Conservation (phyloP, 2,797 vertebrate species). For the Sardinella longiceps region DNA sequence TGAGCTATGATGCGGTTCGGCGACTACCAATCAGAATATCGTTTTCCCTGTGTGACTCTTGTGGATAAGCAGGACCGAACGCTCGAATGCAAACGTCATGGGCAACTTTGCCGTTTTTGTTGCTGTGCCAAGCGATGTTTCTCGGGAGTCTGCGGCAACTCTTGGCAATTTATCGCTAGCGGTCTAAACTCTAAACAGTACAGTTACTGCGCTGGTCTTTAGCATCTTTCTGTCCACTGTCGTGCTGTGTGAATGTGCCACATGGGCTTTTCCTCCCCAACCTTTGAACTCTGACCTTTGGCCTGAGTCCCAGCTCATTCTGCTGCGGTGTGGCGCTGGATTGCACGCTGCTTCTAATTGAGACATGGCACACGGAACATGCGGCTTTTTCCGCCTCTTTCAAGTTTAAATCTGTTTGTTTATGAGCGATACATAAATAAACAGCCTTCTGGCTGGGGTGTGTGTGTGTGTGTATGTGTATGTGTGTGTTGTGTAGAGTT, state of each 20-base stretch:
- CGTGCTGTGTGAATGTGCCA: background rate
- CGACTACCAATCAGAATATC: no score
- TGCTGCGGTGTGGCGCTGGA: background rate
- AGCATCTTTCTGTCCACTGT: no score
- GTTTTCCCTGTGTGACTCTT: no score
- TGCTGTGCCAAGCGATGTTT: no score
- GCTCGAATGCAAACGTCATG: no score
- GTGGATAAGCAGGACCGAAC: no score
- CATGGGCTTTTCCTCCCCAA: background rate
- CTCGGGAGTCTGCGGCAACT: no score
- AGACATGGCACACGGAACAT: slow-evolving; percentile 9
- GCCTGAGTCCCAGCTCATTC: background rate
- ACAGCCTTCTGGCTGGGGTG: background rate
- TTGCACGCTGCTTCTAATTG: slow-evolving; percentile 13
- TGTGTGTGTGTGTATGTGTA: slow-evolving; percentile 2
- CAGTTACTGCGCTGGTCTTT: no score
- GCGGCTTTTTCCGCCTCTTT: slow-evolving; percentile 4
- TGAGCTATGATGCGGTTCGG: no score
- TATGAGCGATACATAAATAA: slow-evolving; percentile 22
- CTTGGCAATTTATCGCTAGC: no score
- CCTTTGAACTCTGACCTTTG: slow-evolving; percentile 15
- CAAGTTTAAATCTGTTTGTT: slow-evolving; percentile 26
- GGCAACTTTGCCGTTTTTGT: no score
- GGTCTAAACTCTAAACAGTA: no score
- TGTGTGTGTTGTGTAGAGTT: background rate